Evolutionary conservation across 2,888 invertebrate genomes (phyloP), one percentile per base, ranked within the genome.

Genomic region (Bellardia bayeri): DNA sequence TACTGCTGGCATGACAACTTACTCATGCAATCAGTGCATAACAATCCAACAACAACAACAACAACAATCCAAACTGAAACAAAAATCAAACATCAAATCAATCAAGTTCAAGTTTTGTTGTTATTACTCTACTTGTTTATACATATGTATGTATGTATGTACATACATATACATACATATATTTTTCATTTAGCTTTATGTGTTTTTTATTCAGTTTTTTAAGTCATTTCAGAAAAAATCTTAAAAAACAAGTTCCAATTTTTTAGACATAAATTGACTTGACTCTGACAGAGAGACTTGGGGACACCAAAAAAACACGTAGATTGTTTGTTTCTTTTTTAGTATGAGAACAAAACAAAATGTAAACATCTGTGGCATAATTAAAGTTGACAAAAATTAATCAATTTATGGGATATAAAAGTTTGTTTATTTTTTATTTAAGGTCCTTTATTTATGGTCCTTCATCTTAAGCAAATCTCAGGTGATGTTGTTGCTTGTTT

Each of bases 41-140:
- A 66, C 82, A 82, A 14, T 58, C 14, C 37, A 42, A 64, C 68
- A 49, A 9, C 3, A 58, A 45, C n/a, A 37, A 33, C 54, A 49
- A 9, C 3, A 58, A 45, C n/a, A 37, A 33, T 42, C 23, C 37
- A 74, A 49, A 61, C 4, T 14, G n/a, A 49, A 68, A 76, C 54
- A 69, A 16, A 87, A 80, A 83, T 72, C 61, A 42, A 84, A 84
- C 81, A 76, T 85, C 78, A 78, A 85, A 82, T 82, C 87, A 85
- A 87, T 84, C 85, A 87, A 87, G 87, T 87, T 85, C 87, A 87
- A 87, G 87, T 87, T 79, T 80, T 83, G 45, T 82, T 69, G 45
- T 51, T 69, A 16, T 51, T 45, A 23, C 56, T 64, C 16, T 33
- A 13, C 8, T 7, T n/a, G 14, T 40, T n/a, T 30, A 0, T 33